phyloP scores from a whole-genome alignment of 1,140 invertebrate species.

The Halictus rubicundus region DNA sequence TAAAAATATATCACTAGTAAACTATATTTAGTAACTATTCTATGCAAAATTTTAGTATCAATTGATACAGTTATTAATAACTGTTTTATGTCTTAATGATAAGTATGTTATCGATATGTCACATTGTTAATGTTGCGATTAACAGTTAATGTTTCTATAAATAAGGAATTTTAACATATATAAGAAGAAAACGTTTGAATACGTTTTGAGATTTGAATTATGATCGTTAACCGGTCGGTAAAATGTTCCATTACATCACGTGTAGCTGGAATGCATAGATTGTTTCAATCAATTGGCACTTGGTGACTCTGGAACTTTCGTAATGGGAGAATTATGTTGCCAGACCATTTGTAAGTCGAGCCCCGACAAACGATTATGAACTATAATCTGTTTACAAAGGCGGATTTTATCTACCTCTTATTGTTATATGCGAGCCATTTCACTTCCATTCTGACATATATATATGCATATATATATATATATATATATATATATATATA shows the following conservation, averaged over 20 bases:
- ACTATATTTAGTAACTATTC: too few species aligned
- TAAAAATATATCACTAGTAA: too few species aligned
- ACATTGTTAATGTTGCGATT: too few species aligned
- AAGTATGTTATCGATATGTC: too few species aligned
- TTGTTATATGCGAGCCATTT: conserved; percentile 22
- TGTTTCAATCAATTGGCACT: conserved; percentile 59
- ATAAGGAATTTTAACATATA: background rate
- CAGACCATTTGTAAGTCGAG: conserved; percentile 35
- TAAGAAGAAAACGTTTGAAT: background rate
- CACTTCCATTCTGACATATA: conserved; percentile 20
- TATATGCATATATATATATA: too few species aligned
- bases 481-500: too few species aligned
- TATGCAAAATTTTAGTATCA: too few species aligned
- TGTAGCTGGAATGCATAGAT: conserved; percentile 50
- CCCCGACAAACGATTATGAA: conserved; percentile 40
- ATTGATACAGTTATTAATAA: too few species aligned
- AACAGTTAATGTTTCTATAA: too few species aligned
- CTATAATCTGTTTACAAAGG: conserved; percentile 54
- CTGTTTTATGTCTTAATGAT: too few species aligned
- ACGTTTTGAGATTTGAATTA: conserved; percentile 7
- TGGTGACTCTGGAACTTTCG: conserved; percentile 58
- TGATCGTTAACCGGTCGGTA: conserved; percentile 31
- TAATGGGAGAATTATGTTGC: conserved; percentile 49
- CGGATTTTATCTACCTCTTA: conserved; percentile 36
- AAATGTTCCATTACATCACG: conserved; percentile 54